These are phyloP conservation scores for Lota lota DNA, from an alignment of 2,113 vertebrate genomes.

Conservation along the genomic window DNA sequence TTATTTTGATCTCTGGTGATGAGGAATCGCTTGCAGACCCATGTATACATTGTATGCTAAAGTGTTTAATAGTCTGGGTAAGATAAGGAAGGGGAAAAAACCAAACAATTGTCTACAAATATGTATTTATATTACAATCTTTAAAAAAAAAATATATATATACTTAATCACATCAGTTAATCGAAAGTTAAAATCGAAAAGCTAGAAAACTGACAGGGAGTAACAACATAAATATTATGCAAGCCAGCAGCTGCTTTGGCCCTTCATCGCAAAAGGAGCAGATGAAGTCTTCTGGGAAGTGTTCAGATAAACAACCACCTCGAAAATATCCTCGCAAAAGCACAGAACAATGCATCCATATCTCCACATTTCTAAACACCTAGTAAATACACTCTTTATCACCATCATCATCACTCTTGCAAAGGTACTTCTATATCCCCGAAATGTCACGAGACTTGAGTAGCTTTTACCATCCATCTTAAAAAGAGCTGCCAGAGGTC, in stretches of 20 bases:
- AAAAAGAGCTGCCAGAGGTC: slow-evolving; percentile 33
- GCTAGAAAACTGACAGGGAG: slow-evolving; percentile 6
- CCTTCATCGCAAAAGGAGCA: background rate
- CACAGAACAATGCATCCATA: too few relatives aligned
- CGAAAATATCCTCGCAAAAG: background rate
- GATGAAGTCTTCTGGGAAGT: slow-evolving; percentile 2
- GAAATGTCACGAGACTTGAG: too few relatives aligned
- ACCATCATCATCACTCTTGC: too few relatives aligned
- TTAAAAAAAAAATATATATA: background rate
- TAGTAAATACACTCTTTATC: too few relatives aligned
- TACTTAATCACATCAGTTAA: background rate
- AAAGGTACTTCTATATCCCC: background rate
- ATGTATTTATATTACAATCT: background rate
- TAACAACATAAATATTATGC: slow-evolving; percentile 7
- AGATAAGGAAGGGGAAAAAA: background rate
- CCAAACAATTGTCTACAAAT: too few relatives aligned
- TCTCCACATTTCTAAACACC: too few relatives aligned
- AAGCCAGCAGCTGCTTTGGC: slow-evolving; percentile 16
- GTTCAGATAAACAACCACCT: slow-evolving; percentile 11
- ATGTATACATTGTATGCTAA: slow-evolving; percentile 1
- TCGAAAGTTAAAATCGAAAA: background rate
- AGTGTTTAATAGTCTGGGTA: background rate
- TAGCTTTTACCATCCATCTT: slow-evolving; percentile 21
- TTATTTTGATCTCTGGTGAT: background rate
- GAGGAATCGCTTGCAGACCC: background rate